Conservation (phyloP, 1,140 invertebrate genomes). For the Cydia fagiglandana region DNA sequence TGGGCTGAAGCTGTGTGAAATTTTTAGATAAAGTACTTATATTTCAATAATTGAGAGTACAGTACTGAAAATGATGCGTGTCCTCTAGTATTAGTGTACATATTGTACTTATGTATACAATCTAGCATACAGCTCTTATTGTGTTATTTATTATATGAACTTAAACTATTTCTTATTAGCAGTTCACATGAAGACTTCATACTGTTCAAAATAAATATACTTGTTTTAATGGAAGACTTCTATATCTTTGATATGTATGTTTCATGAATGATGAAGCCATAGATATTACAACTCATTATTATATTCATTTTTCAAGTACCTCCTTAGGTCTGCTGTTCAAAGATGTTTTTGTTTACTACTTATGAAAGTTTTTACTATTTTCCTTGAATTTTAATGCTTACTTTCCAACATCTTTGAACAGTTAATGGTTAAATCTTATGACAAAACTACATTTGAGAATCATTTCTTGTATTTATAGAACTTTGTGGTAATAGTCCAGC, state of each 20-base stretch:
- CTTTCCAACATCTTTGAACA: constrained; percentile 67
- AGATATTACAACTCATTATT: neutral
- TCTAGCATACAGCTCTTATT: neutral
- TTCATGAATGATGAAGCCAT: neutral
- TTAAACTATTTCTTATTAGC: neutral
- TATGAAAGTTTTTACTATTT: too few relatives aligned
- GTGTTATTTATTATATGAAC: constrained; percentile 28
- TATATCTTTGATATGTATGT: neutral
- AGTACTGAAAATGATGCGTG: neutral
- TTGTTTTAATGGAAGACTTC: neutral
- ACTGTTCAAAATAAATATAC: neutral
- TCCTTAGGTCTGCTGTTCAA: constrained; percentile 46
- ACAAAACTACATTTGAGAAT: constrained; percentile 76
- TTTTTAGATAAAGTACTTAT: too few relatives aligned
- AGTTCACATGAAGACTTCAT: neutral
- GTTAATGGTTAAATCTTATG: constrained; percentile 52
- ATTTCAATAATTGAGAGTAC: neutral
- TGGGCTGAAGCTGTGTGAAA: too few relatives aligned
- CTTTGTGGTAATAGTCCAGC: constrained; percentile 81
- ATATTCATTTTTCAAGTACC: constrained; percentile 32
- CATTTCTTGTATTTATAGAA: constrained; percentile 81
- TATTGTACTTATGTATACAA: constrained; percentile 6
- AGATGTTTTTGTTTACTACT: constrained; percentile 50
- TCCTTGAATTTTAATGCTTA: constrained; percentile 26
- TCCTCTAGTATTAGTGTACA: constrained; percentile 1